phyloP scores from a whole-genome alignment of 2,797 vertebrate genomes.

The Myoxocephalus aenaeus region DNA sequence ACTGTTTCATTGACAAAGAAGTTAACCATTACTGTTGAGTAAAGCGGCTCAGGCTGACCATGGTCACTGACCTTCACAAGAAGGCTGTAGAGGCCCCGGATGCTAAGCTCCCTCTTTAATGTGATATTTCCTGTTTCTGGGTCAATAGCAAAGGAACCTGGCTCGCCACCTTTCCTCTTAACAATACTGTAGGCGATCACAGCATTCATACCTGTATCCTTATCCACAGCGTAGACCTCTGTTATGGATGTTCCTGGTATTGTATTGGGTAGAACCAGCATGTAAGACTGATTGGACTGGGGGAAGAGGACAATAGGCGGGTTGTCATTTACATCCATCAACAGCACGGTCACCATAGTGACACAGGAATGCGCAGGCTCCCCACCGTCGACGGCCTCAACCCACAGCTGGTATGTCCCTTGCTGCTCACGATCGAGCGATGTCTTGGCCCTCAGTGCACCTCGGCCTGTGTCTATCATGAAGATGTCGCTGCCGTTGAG shows the following conservation, averaged over 20 bases:
- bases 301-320: constrained; percentile 96
- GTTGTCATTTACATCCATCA: constrained; percentile 98
- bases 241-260: constrained; percentile 95
- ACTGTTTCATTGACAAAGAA: constrained; percentile 98
- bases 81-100: constrained; percentile 94
- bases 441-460: constrained; percentile 93
- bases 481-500: constrained; percentile 97
- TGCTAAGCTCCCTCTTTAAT: constrained; percentile 91
- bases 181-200: constrained; percentile 98
- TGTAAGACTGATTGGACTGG: constrained; percentile 97
- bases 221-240: constrained; percentile 97
- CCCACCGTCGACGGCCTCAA: constrained; percentile 94
- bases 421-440: constrained; percentile 96
- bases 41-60: constrained; percentile 94
- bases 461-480: constrained; percentile 95
- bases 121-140: constrained; percentile 98
- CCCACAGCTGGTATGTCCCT: constrained; percentile 94
- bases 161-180: constrained; percentile 93
- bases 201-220: constrained; percentile 98
- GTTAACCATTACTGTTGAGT: constrained; percentile 96
- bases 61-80: constrained; percentile 98
- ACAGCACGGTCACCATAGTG: constrained; percentile 94
- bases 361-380: constrained; percentile 92
- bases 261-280: constrained; percentile 94
- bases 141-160: constrained; percentile 94